These are phyloP conservation scores for Erebia palarica DNA, from an alignment of 2,888 invertebrate genomes.

Conservation along the genomic window DNA sequence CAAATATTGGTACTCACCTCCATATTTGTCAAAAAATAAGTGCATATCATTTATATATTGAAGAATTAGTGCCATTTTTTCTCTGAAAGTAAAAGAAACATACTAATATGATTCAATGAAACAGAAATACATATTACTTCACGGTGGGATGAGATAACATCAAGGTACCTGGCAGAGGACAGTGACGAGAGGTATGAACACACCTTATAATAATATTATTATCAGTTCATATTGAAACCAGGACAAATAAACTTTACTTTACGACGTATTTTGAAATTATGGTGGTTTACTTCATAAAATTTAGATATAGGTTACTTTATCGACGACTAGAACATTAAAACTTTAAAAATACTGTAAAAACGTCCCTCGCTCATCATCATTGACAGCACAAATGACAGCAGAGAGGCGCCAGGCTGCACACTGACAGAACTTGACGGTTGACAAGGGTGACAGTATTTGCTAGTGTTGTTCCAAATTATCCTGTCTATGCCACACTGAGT, in stretches of 20 bases:
- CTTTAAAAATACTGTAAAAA: conserved; percentile 25
- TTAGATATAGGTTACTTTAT: conserved; percentile 23
- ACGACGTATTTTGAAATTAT: conserved; percentile 19
- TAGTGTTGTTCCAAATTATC: too few species aligned
- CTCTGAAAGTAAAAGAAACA: conserved; percentile 68
- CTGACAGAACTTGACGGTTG: too few species aligned
- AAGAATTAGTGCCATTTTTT: conserved; percentile 90
- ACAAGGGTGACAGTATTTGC: too few species aligned
- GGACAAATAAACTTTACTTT: conserved; percentile 20
- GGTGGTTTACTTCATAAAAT: conserved; percentile 33
- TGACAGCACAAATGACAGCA: too few species aligned
- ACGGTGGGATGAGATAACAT: conserved; percentile 41
- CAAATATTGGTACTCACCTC: conserved; percentile 84
- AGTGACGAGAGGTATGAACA: conserved; percentile 30
- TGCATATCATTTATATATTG: conserved; percentile 90
- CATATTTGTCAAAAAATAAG: conserved; percentile 90
- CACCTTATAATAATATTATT: conserved; percentile 27
- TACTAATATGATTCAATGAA: conserved; percentile 14
- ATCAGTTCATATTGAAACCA: conserved; percentile 31
- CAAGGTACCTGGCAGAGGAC: conserved; percentile 31
- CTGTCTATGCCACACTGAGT: too few species aligned
- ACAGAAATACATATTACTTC: conserved; percentile 27
- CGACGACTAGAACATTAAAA: conserved; percentile 27
- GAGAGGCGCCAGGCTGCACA: too few species aligned
- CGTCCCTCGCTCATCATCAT: neutral